phyloP scores from a whole-genome alignment of 2,113 vertebrate genomes.

The Sterrhoptilus dennistouni region DNA sequence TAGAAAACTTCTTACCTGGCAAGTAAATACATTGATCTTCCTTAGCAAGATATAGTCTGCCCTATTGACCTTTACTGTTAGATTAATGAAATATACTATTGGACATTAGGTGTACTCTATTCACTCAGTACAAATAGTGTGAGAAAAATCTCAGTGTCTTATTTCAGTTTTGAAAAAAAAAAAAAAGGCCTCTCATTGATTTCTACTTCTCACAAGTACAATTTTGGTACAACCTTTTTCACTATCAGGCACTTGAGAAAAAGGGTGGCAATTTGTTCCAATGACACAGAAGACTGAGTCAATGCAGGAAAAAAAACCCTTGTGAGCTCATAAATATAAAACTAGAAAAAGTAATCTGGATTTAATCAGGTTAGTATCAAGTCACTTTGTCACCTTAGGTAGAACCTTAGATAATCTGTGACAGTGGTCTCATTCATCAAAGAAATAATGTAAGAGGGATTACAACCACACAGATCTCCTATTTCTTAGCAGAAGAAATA shows the following conservation, averaged over 20 bases:
- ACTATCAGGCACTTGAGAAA: background rate
- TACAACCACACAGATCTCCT: background rate
- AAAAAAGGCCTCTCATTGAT: background rate
- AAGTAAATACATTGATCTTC: background rate
- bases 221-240: background rate
- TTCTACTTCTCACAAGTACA: background rate
- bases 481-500: background rate
- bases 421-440: background rate
- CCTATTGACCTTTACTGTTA: background rate
- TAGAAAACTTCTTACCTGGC: background rate
- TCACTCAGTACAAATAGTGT: background rate
- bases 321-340: background rate
- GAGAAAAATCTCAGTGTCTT: background rate
- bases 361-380: background rate
- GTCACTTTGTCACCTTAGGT: background rate
- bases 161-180: background rate
- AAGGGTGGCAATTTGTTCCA: background rate
- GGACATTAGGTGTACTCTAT: background rate
- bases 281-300: background rate
- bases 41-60: background rate
- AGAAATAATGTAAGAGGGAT: background rate
- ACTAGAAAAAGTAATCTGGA: rapidly evolving
- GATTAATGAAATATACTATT: background rate
- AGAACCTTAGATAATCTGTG: background rate
- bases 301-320: background rate